Evolutionary conservation across 2,797 vertebrate species (phyloP).

Genomic region (Malurus splendens): DNA sequence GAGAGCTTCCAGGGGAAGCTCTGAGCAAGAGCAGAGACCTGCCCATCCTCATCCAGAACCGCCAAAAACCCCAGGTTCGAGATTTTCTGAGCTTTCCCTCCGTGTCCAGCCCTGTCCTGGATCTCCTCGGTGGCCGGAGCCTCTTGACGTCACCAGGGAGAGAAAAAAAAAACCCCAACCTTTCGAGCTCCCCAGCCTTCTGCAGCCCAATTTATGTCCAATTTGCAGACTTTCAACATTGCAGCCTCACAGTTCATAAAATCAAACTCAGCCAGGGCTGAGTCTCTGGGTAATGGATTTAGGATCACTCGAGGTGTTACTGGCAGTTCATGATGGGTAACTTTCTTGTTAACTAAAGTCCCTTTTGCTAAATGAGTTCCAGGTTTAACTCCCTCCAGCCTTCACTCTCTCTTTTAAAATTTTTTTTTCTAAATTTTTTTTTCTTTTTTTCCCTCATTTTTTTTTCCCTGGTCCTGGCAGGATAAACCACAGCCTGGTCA

Average conservation of each 20-base stretch:
- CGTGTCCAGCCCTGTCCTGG: background rate
- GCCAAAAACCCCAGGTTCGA: background rate
- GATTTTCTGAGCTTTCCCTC: background rate
- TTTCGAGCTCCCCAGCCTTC: slow-evolving; percentile 57
- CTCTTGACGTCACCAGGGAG: slow-evolving; percentile 31
- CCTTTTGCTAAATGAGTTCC: slow-evolving; percentile 78
- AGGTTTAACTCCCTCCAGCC: slow-evolving; percentile 63
- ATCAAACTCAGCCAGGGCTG: slow-evolving; percentile 75
- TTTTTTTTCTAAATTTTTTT: rapidly evolving
- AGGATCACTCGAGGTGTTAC: slow-evolving; percentile 79
- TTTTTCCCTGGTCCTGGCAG: background rate
- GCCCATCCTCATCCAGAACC: background rate
- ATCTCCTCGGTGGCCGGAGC: background rate
- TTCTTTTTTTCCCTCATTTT: background rate
- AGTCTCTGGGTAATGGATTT: slow-evolving; percentile 79
- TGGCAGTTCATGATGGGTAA: slow-evolving; percentile 79
- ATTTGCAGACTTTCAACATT: slow-evolving; percentile 81
- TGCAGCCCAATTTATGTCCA: slow-evolving; percentile 79
- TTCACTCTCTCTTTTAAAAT: background rate
- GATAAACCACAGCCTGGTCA: too few species aligned
- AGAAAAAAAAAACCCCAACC: slow-evolving; percentile 42
- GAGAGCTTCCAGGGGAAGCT: background rate
- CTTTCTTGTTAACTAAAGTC: slow-evolving; percentile 80
- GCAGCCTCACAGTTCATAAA: slow-evolving; percentile 79
- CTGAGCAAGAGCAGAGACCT: background rate